Conservation (phyloP, 2,113 vertebrate species). For the Embiotoca jacksoni region DNA sequence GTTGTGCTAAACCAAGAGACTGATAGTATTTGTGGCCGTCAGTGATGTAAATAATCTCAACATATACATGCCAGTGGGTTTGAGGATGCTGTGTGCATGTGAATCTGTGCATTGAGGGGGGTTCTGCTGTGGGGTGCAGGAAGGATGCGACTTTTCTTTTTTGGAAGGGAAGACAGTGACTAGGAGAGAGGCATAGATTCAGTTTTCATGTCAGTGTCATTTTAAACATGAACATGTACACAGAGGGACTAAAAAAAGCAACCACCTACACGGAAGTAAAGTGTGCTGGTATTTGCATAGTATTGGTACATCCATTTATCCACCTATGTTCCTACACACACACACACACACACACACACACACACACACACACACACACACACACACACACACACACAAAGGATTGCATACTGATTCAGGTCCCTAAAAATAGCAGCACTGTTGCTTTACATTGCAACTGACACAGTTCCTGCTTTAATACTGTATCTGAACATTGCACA, state of each 20-base stretch:
- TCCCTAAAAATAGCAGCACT: slow-evolving; percentile 39
- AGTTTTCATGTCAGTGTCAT: slow-evolving; percentile 7
- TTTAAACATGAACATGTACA: slow-evolving; percentile 24
- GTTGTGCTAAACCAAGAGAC: slow-evolving; percentile 66
- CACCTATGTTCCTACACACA: slow-evolving; percentile 2
- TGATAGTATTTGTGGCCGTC: slow-evolving; percentile 54
- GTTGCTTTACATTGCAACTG: slow-evolving; percentile 43
- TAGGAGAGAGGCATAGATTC: neutral
- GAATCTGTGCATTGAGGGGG: slow-evolving; percentile 12
- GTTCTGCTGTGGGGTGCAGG: neutral
- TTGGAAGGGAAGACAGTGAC: slow-evolving; percentile 9
- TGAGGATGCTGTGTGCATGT: slow-evolving; percentile 11
- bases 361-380: slow-evolving; percentile 16
- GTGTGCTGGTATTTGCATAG: slow-evolving; percentile 8
- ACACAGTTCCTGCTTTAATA: neutral
- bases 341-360: slow-evolving; percentile 3
- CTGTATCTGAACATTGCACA: neutral
- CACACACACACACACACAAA: slow-evolving; percentile 21
- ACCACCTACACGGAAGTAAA: slow-evolving; percentile 12
- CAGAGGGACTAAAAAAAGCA: slow-evolving; percentile 6
- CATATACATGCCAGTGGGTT: slow-evolving; percentile 22
- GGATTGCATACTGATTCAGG: slow-evolving; percentile 47
- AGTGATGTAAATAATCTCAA: slow-evolving; percentile 51
- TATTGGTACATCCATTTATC: slow-evolving; percentile 16
- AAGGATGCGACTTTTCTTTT: slow-evolving; percentile 11